Evolutionary conservation across 2,113 vertebrate species (phyloP), one percentile per base, ranked within the genome.

Genomic region (Chionodraco myersi): DNA sequence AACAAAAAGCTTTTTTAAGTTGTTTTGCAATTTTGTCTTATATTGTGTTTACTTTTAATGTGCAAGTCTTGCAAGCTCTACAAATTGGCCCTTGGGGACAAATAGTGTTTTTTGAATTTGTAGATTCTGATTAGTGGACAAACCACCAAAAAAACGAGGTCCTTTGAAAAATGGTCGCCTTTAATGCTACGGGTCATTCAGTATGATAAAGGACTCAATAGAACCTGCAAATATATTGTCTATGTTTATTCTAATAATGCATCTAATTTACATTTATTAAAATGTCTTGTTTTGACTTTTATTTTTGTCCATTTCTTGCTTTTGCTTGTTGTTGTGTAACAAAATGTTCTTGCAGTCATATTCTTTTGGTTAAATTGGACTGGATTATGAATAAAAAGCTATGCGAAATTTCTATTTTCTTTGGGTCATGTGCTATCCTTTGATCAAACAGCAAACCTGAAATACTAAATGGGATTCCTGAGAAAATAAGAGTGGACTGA

Each of bases 391-490:
- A 15, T 13, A 15, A 58, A 85, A 76, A 61, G 18, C 44, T 16
- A 51, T 68, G 16, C 18, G 36, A 10, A 10, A 30, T 83, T 73
- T 80, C 30, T 48, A 68, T 49, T 73, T 79, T 59, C 15, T 72
- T 86, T 6, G 86, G 72, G 66, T 94, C 91, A 84, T 89, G 89
- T 80, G 80, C 79, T 57, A 91, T 76, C 66, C 82, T 92, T 82
- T 90, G 93, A 61, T 94, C 88, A 84, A 95, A 94, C 75, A 80
- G 77, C 88, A 95, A 89, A 49, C 90, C 89, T 71, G 92, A 92
- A 89, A 95, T 75, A 81, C 86, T 93, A 86, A 95, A 96, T 5
- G 91, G 93, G 77, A 94, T 95, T 82, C 93, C 94, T 95, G 83
- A n/a, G 78, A 65, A 82, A 75, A 85, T 72, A 34, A n/a, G 77